Conservation (phyloP, 2,888 invertebrate species). For the Cheilosia soror region DNA sequence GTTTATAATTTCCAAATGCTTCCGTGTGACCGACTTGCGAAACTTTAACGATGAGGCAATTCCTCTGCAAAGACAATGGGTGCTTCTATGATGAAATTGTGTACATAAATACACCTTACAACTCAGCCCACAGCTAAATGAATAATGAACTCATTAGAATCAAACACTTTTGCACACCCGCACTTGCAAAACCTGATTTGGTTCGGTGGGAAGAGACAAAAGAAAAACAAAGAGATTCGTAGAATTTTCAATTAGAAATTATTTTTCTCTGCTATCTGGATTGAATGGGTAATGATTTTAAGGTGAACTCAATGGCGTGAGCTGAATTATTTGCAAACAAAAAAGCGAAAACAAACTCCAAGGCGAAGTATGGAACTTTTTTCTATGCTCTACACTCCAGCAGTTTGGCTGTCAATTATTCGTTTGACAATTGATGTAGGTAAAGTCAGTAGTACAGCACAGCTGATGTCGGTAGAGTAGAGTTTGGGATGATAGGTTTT, state of each 20-base stretch:
- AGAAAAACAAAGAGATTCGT: slow-evolving; percentile 7
- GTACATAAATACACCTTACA: neutral
- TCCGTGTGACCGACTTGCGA: slow-evolving; percentile 9
- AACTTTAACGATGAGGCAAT: slow-evolving; percentile 21
- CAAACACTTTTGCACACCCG: slow-evolving; percentile 17
- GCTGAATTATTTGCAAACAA: slow-evolving; percentile 39
- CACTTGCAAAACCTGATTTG: slow-evolving; percentile 28
- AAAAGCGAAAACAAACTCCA: slow-evolving; percentile 39
- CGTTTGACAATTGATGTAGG: slow-evolving; percentile 20
- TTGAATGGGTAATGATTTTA: slow-evolving; percentile 8
- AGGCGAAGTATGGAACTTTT: neutral
- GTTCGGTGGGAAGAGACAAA: neutral
- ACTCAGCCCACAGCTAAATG: slow-evolving; percentile 5
- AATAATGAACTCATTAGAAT: slow-evolving; percentile 16
- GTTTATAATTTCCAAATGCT: neutral
- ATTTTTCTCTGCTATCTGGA: neutral
- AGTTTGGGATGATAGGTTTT: neutral
- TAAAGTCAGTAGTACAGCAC: neutral
- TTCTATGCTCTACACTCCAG: slow-evolving; percentile 5
- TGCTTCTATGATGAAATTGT: slow-evolving; percentile 14
- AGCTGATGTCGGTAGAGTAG: slow-evolving; percentile 53
- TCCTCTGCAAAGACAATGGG: slow-evolving; percentile 5
- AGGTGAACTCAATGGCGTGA: slow-evolving; percentile 7
- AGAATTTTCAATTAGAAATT: slow-evolving; percentile 5
- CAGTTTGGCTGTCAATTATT: slow-evolving; percentile 39